Conservation (phyloP, 1,140 invertebrate species). For the Catajapyx aquilonaris region DNA sequence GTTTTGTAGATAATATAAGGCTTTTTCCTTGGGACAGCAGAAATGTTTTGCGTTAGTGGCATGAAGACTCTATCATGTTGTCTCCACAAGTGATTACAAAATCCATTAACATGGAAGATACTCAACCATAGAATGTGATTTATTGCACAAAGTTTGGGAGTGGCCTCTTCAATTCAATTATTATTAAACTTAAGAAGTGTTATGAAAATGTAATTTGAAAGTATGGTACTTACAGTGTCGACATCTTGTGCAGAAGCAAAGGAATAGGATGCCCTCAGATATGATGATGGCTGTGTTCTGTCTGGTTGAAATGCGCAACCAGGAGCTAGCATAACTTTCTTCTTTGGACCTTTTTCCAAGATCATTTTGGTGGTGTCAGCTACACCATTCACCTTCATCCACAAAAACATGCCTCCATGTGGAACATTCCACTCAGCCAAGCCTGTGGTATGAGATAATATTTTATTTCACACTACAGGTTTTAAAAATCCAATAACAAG, state of each 20-base stretch:
- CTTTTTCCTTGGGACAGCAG: too few species aligned
- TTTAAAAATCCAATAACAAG: neutral
- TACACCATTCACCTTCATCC: slow-evolving; percentile 43
- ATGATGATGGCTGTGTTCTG: slow-evolving; percentile 30
- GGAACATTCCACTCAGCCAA: slow-evolving; percentile 43
- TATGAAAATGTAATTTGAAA: too few species aligned
- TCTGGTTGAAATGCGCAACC: slow-evolving; percentile 44
- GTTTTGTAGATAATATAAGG: too few species aligned
- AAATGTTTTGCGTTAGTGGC: too few species aligned
- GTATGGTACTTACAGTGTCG: slow-evolving; percentile 32
- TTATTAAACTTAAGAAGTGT: too few species aligned
- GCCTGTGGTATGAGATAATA: slow-evolving; percentile 22
- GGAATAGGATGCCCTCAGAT: slow-evolving; percentile 43
- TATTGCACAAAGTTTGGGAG: too few species aligned
- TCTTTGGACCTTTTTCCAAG: slow-evolving; percentile 29
- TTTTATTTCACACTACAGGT: neutral
- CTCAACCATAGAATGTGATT: too few species aligned
- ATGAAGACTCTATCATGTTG: too few species aligned
- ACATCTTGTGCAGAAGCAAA: slow-evolving; percentile 38
- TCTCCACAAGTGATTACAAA: too few species aligned
- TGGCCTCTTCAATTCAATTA: too few species aligned
- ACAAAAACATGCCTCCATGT: slow-evolving; percentile 51
- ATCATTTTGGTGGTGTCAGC: slow-evolving; percentile 50
- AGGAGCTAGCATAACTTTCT: slow-evolving; percentile 41
- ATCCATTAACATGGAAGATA: too few species aligned